Base-by-base conservation (phyloP, 1,140 invertebrate species). In the Plectrocnemia conspersa region DNA sequence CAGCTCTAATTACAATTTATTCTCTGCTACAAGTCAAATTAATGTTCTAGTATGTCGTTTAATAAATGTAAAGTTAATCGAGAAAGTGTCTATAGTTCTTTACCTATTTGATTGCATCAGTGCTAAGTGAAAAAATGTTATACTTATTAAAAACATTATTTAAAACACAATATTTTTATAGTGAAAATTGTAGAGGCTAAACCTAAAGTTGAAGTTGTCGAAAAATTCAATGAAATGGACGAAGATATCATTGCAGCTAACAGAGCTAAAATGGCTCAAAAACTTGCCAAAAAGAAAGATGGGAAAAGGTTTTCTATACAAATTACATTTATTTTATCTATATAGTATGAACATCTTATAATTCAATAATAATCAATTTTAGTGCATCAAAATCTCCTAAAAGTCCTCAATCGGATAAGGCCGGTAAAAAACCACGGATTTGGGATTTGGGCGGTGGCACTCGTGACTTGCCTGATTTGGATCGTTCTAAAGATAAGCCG, bases 391-490 rank as follows among this genome's bases (percentile, higher is more conserved):
- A 63, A 65, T 79, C 75, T 9, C 70, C 74, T 16, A 88, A 89
- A 69, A 86, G 81, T 69, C 74, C 77, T 1, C 72, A 73, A 50
- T 66, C 74, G 13, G 82, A 87, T 33, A 89, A 87, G 68, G 82
- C 88, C 59, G 87, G 86, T 1, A 98, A 98, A 67, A 88, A 91
- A 66, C 89, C 86, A 0, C 80, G 92, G 32, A 82, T 90, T 10
- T 98, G 95, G 95, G 92, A 93, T 58, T 68, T 91, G 19, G 82
- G 84, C 46, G 93, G 93, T 40, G 84, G 79, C 22, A 73, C 74
- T 3, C 88, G 86, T 53, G 93, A 97, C 70, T 72, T 87, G n/a
- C 79, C 80, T 2, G 72, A 75, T 19, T 73, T 98, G 9, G 93
- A 98, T 70, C 85, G 88, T 64, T 92, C 90, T 52, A 88, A 82